A percentile compares a stretch with the other conserved stretches of the same genome.
phyloP scores from a whole-genome alignment of 1,140 invertebrate species.

The Lordiphosa collinella region DNA sequence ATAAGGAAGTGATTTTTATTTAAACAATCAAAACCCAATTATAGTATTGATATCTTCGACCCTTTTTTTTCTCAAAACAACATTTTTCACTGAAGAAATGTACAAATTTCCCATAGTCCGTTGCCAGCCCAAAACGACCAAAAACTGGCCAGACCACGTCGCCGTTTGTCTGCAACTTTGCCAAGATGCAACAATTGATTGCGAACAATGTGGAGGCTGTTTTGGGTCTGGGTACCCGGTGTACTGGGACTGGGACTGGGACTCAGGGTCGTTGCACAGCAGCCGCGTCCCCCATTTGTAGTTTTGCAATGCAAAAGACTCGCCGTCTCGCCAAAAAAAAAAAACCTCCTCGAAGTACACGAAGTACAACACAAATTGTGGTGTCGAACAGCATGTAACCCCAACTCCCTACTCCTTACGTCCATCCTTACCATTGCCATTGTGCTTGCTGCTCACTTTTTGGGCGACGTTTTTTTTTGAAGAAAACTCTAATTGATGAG shows the following conservation, averaged over 20 bases:
- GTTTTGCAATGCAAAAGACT: constrained; percentile 70
- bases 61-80: too few species aligned
- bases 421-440: neutral
- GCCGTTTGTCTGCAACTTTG: constrained; percentile 8
- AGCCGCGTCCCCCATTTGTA: constrained; percentile 54
- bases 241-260: constrained; percentile 28
- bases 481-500: constrained; percentile 65
- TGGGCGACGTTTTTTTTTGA: constrained; percentile 35
- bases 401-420: neutral
- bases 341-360: constrained; percentile 38
- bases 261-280: constrained; percentile 66
- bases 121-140: neutral
- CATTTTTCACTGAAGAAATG: too few species aligned
- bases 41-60: too few species aligned
- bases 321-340: constrained; percentile 20
- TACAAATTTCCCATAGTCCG: too few species aligned
- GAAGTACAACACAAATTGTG: constrained; percentile 75
- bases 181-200: constrained; percentile 66
- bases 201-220: constrained; percentile 38
- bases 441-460: constrained; percentile 29
- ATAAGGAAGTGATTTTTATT: too few species aligned
- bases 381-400: constrained; percentile 73
- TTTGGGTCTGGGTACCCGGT: constrained; percentile 18
- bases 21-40: too few species aligned
- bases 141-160: neutral